Evolutionary conservation across 2,888 invertebrate genomes (phyloP), one percentile per base, ranked within the genome.

Genomic region (Oscheius sp.): DNA sequence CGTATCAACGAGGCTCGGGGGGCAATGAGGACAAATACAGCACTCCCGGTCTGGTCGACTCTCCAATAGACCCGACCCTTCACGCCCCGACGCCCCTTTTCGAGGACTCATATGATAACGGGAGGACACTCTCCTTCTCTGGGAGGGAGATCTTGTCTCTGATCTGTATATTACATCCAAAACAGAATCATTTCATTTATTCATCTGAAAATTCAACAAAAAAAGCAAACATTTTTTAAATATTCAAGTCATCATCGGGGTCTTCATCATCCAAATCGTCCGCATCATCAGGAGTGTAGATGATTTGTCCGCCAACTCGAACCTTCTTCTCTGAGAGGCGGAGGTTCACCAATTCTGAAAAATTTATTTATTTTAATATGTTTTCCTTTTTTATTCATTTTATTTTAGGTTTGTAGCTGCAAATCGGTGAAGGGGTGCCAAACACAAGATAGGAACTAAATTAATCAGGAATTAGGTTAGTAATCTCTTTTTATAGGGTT

Each of bases 251-350:
- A 48, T 84, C 84, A 63, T 84, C 84, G 10, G 84, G 84, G 71
- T 84, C 84, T 55, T 79, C 79, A 25, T 83, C 84, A 64, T 84
- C 84, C 3, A 84, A 69, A 57, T 84, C 84, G 66, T 84, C 84
- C 4, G 72, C 81, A 12, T 72, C 72, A 65, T 84, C 84, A 8
- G 84, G 83, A 39, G 76, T 78, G 66, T 84, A 84, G 42, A 84
- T 76, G 37, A 84, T 73, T 48, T 81, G 78, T 6, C 84, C 84
- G 29, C 84, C 84, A 20, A 75, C 78, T 25, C 81, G 72, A 29
- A 82, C 75, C 65, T 80, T 81, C 89, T 96, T 98, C 69, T 96
- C 76, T 0, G 75, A 61, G 0, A 69, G 66, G 20, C 80, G 78
- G 39, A 80, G 75, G 42, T 79, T 66, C 1, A 79, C 81, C 8